These are phyloP conservation scores for Trypoxylon attenuatum DNA, from an alignment of 2,888 invertebrate species.

Conservation along the genomic window DNA sequence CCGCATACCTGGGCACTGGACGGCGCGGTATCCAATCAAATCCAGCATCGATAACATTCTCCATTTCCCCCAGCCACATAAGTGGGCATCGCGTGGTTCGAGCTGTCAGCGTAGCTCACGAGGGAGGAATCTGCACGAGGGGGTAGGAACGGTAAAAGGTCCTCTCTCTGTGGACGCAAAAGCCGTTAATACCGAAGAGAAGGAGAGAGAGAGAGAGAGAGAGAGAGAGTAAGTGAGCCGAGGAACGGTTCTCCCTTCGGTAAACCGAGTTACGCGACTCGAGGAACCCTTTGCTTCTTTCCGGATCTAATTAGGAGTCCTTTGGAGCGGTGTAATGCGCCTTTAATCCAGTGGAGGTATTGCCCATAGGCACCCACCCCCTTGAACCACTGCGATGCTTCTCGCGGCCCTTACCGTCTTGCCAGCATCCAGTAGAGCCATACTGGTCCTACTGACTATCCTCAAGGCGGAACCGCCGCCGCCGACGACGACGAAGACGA, in stretches of 20 bases:
- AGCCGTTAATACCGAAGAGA: conserved; percentile 64
- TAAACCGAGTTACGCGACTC: conserved; percentile 71
- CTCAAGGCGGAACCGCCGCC: conserved; percentile 37
- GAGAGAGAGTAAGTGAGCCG: conserved; percentile 31
- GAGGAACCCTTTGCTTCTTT: conserved; percentile 73
- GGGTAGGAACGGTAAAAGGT: conserved; percentile 58
- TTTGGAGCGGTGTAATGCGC: conserved; percentile 69
- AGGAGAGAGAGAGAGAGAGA: conserved; percentile 23
- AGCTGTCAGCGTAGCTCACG: conserved; percentile 13
- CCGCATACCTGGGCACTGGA: too few relatives aligned
- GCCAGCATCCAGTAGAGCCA: conserved; percentile 58
- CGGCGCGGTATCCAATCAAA: too few relatives aligned
- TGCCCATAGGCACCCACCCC: conserved; percentile 47
- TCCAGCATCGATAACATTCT: background rate
- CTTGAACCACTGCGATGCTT: conserved; percentile 13
- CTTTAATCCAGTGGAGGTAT: conserved; percentile 68
- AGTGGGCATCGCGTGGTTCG: too few relatives aligned
- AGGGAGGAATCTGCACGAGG: conserved; percentile 17
- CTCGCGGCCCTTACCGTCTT: conserved; percentile 49
- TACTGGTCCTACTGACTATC: conserved; percentile 45
- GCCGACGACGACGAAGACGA: background rate
- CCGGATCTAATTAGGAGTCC: conserved; percentile 71
- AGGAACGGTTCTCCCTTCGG: conserved; percentile 60
- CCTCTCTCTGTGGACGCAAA: conserved; percentile 66
- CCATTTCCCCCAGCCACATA: too few relatives aligned